phyloP scores from a whole-genome alignment of 2,888 invertebrate species.

The Drosophila conformis region DNA sequence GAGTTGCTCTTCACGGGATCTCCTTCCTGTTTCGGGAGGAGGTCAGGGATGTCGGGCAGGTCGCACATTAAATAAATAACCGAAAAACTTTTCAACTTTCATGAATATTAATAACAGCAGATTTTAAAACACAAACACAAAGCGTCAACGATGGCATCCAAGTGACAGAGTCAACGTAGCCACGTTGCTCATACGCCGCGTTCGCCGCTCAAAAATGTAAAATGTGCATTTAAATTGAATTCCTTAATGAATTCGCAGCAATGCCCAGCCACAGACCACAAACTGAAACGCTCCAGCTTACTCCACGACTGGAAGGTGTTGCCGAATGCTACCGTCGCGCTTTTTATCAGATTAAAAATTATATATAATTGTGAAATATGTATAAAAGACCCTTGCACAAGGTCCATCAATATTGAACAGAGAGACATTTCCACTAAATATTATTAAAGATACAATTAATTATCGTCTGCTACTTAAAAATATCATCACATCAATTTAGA shows the following conservation, averaged over 20 bases:
- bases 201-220: slow-evolving; percentile 61
- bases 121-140: slow-evolving; percentile 48
- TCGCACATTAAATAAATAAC: slow-evolving; percentile 75
- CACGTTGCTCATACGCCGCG: slow-evolving; percentile 59
- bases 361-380: slow-evolving; percentile 31
- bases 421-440: not conserved
- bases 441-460: not conserved
- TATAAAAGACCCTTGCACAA: slow-evolving; percentile 3
- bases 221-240: slow-evolving; percentile 78
- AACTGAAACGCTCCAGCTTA: slow-evolving; percentile 17
- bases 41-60: not conserved
- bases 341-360: slow-evolving; percentile 63
- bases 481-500: not conserved
- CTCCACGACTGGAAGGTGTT: slow-evolving; percentile 40
- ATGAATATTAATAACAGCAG: slow-evolving; percentile 78
- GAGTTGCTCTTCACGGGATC: slow-evolving; percentile 10
- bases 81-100: slow-evolving; percentile 75
- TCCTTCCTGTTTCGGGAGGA: slow-evolving; percentile 6
- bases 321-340: slow-evolving; percentile 48
- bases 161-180: slow-evolving; percentile 51
- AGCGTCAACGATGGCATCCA: slow-evolving; percentile 48
- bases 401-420: not conserved
- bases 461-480: not conserved
- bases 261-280: slow-evolving; percentile 48
- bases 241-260: slow-evolving; percentile 73